These are phyloP conservation scores for Scelioninae gen. 2 DNA, from an alignment of 2,888 invertebrate genomes.

Conservation along the genomic window DNA sequence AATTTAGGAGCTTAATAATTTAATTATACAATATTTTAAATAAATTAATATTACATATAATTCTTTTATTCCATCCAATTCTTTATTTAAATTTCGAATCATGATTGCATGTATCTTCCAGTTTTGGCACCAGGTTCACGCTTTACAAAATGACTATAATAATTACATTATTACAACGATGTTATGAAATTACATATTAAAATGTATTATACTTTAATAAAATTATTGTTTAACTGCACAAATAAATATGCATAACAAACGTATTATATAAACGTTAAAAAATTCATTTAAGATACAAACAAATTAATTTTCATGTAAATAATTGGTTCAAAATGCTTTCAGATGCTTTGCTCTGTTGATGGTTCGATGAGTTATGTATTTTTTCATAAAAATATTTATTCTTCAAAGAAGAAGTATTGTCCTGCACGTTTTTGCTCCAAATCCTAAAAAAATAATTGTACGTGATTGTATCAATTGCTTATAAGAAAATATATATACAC, in stretches of 20 bases:
- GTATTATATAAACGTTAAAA: slow-evolving; percentile 7
- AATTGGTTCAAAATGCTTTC: slow-evolving; percentile 14
- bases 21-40: too few species aligned
- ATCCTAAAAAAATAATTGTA: slow-evolving; percentile 84
- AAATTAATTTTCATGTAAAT: slow-evolving; percentile 12
- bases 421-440: slow-evolving; percentile 97
- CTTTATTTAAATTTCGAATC: slow-evolving; percentile 28
- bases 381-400: slow-evolving; percentile 76
- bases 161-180: slow-evolving; percentile 3
- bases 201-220: slow-evolving; percentile 13
- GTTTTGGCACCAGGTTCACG: slow-evolving; percentile 4
- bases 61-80: slow-evolving; percentile 13
- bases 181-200: slow-evolving; percentile 14
- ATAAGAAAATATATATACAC: too few species aligned
- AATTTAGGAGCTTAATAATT: too few species aligned
- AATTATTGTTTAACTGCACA: slow-evolving; percentile 9
- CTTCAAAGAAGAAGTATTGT: slow-evolving; percentile 99
- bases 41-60: too few species aligned
- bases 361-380: slow-evolving; percentile 5
- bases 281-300: not conserved
- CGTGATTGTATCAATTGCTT: too few species aligned
- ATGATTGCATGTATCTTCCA: slow-evolving; percentile 16
- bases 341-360: slow-evolving; percentile 12
- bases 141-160: slow-evolving; percentile 1
- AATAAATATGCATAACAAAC: slow-evolving; percentile 10